phyloP scores from a whole-genome alignment of 2,113 vertebrate species.

The Ptilorrhoa leucosticta region DNA sequence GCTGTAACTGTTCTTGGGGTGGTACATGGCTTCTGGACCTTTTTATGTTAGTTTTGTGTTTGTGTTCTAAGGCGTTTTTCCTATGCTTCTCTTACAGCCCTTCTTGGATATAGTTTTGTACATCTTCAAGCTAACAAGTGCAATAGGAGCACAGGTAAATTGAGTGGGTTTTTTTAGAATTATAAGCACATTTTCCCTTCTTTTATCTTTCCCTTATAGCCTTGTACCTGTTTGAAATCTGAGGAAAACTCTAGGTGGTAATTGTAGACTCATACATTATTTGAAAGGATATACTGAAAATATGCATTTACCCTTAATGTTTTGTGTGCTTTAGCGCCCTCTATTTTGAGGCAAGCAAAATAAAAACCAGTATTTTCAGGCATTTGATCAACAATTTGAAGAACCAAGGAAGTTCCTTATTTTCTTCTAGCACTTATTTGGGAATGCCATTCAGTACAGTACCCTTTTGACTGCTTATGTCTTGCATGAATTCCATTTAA shows the following conservation, averaged over 20 bases:
- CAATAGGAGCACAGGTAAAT: constrained; percentile 93
- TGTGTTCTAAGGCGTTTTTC: neutral
- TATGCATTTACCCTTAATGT: neutral
- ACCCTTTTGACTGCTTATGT: neutral
- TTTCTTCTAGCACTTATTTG: neutral
- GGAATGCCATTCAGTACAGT: neutral
- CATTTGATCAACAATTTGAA: neutral
- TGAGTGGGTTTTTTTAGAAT: neutral
- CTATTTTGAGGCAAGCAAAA: neutral
- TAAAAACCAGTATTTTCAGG: neutral
- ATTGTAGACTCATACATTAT: neutral
- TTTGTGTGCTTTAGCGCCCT: neutral
- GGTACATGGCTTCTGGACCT: neutral
- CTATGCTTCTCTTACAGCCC: constrained; percentile 75
- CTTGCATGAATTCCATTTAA: neutral
- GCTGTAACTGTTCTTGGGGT: neutral
- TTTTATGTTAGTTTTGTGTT: neutral
- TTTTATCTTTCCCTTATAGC: neutral
- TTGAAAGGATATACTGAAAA: neutral
- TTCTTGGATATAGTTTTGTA: constrained; percentile 94
- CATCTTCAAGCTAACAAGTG: constrained; percentile 94
- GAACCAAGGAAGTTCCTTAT: neutral
- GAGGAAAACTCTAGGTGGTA: neutral
- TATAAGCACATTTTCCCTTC: neutral
- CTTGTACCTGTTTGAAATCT: neutral